phyloP scores from a whole-genome alignment of 2,888 invertebrate genomes.

The Trichogramma evanescens region DNA sequence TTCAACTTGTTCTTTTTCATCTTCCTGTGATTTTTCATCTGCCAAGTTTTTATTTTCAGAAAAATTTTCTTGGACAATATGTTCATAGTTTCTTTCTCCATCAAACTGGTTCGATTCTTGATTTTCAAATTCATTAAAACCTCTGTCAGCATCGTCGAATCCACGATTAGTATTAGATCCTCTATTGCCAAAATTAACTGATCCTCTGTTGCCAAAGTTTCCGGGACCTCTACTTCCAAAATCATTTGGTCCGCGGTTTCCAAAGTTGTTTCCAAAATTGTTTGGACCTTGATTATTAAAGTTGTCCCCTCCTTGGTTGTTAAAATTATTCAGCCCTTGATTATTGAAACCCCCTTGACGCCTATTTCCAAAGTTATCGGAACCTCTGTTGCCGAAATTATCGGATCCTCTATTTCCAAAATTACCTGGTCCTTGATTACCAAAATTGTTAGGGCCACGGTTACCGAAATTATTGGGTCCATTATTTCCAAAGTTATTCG shows the following conservation, averaged over 20 bases:
- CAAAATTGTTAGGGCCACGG: background rate
- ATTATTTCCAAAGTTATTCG: background rate
- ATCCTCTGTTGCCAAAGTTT: background rate
- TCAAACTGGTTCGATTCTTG: background rate
- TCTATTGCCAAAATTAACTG: background rate
- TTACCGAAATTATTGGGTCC: constrained; percentile 1
- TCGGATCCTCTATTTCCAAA: constrained; percentile 3
- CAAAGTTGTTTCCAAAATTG: background rate
- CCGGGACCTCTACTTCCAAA: background rate
- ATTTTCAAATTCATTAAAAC: background rate
- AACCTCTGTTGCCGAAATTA: constrained; percentile 2
- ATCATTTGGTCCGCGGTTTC: background rate
- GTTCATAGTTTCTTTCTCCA: background rate
- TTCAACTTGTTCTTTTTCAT: too few relatives aligned
- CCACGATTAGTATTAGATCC: background rate
- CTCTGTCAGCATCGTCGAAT: background rate
- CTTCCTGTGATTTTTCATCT: too few relatives aligned
- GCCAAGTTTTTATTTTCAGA: too few relatives aligned
- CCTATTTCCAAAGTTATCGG: constrained; percentile 16
- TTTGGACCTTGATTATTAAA: background rate
- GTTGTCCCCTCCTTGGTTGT: background rate
- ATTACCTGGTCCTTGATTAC: background rate
- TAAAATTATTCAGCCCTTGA: background rate
- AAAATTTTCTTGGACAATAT: too few relatives aligned
- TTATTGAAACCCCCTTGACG: constrained; percentile 14